Conservation (phyloP, 2,113 vertebrate species). For the Ramphastos sulfuratus region DNA sequence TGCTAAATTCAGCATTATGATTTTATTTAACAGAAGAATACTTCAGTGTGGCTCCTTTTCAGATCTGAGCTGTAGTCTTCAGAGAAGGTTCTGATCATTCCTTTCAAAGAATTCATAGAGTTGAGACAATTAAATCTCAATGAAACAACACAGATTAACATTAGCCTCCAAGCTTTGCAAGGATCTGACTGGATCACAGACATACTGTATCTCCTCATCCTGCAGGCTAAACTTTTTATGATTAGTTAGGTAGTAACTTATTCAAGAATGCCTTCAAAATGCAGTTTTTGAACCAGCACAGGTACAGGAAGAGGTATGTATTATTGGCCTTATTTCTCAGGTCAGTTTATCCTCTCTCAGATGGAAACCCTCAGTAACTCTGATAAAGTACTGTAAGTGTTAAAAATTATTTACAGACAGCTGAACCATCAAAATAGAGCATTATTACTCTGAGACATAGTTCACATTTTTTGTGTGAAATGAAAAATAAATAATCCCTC, state of each 20-base stretch:
- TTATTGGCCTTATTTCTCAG: background rate
- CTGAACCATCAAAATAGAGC: background rate
- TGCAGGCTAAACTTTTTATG: background rate
- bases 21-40: background rate
- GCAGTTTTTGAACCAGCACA: background rate
- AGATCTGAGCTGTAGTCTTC: background rate
- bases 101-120: background rate
- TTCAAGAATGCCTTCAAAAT: background rate
- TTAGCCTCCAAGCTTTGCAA: background rate
- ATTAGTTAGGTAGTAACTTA: background rate
- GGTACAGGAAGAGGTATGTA: background rate
- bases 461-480: background rate
- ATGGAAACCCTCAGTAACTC: background rate
- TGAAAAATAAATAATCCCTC: background rate
- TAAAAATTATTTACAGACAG: background rate
- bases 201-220: background rate
- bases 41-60: background rate
- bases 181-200: background rate
- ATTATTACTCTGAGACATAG: background rate
- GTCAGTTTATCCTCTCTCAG: background rate
- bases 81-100: background rate
- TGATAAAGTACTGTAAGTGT: background rate
- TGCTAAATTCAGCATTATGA: conserved; percentile 29
- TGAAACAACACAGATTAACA: background rate
- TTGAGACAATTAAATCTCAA: background rate